These are phyloP conservation scores for Argyresthia albistria DNA, from an alignment of 2,888 invertebrate species.

Conservation along the genomic window DNA sequence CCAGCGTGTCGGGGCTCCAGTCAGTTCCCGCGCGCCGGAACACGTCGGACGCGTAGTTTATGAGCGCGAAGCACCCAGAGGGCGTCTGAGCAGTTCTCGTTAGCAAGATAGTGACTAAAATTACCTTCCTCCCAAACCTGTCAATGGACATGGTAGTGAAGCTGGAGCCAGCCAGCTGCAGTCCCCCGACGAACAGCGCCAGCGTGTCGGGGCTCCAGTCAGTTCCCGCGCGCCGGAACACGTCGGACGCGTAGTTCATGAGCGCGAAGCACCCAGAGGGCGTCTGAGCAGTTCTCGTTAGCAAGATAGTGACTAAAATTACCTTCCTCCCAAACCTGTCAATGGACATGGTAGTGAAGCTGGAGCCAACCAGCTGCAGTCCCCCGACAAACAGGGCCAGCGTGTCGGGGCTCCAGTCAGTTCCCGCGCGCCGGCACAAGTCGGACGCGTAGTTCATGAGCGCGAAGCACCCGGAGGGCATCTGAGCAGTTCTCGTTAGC, in stretches of 20 bases:
- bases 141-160: conserved; percentile 46
- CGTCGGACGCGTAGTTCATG: conserved; percentile 50
- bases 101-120: too few species aligned
- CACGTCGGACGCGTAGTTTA: conserved; percentile 51
- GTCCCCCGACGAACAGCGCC: conserved; percentile 37
- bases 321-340: conserved; percentile 52
- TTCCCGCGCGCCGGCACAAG: conserved; percentile 50
- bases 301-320: too few species aligned
- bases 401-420: too few species aligned
- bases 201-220: conserved; percentile 59
- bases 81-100: too few species aligned
- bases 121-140: conserved; percentile 46
- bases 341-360: conserved; percentile 43
- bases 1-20: conserved; percentile 57
- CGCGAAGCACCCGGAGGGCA: conserved; percentile 51
- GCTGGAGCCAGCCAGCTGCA: conserved; percentile 42
- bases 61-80: conserved; percentile 52
- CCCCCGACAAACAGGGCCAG: conserved; percentile 18
- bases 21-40: conserved; percentile 57
- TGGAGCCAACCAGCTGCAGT: conserved; percentile 39
- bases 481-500: too few species aligned
- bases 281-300: too few species aligned
- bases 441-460: conserved; percentile 53
- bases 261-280: conserved; percentile 53
- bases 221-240: conserved; percentile 57